Base-by-base conservation (phyloP, 2,888 invertebrate species). In the Palloptera scutellata region DNA sequence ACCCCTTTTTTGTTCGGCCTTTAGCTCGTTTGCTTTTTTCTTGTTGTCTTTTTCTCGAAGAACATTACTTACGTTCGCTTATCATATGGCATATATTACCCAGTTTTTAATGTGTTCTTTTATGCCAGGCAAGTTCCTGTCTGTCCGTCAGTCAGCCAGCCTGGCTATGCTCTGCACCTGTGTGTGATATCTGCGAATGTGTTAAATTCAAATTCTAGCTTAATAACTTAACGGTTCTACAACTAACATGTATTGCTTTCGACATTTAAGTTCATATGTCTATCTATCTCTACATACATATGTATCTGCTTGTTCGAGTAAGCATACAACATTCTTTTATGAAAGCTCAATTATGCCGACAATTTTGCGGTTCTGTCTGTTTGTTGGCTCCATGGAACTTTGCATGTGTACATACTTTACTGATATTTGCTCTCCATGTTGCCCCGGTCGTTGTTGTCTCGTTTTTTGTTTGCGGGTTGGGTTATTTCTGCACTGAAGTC, bases 161-260 rank as follows among this genome's bases (percentile, higher is more conserved):
- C 6, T 30, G 30, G 30, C 6, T 30, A 30, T 30, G 30, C 30
- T 30, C 30, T 30, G 6, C 30, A 30, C 30, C 45, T 19, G 13
- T 19, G n/a, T 43, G 15, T 20, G 20, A 19, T 20, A 48, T 20
- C 60, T 60, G 48, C 48, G 48, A 12, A 43, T 19, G 30, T 30
- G 30, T 30, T 2, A 30, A 60, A 60, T 60, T 60, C 13, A 60
- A 60, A 60, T 59, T 13, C 20, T 42, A 13, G 40, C 57, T 13
- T 60, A 60, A 60, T 60, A 48, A 60, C 60, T 60, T 60, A 60
- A 60, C 60, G 45, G 60, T 60, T 45, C 15, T 54, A 19, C 8
- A 5, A 54, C 20, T 8, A 17, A 54, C 54, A 15, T 54, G 54
- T 54, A 54, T 19, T 12, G 11, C 13, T 57, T 20, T 11, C 9